Evolutionary conservation across 2,888 invertebrate species (phyloP).

Genomic region (Isoperla grammatica): DNA sequence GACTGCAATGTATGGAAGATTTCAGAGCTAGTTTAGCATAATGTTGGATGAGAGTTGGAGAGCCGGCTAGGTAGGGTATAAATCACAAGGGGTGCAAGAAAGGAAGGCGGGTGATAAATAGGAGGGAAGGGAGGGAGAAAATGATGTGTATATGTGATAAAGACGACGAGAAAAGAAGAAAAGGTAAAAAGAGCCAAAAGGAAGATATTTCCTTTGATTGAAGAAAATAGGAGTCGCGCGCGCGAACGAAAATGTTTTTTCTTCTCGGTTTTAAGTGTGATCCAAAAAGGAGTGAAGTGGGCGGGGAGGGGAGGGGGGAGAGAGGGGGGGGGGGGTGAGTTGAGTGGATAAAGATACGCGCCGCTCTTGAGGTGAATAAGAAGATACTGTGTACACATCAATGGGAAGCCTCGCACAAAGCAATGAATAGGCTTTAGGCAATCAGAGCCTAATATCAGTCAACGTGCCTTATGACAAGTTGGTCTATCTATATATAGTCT

Average conservation of each 20-base stretch:
- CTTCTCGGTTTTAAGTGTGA: not conserved
- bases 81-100: conserved; percentile 20
- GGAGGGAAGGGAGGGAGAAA: conserved; percentile 9
- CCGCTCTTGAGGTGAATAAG: no score
- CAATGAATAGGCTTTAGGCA: no score
- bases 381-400: no score
- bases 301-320: not conserved
- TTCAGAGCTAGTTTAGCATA: conserved; percentile 12
- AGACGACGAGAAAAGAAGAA: conserved; percentile 13
- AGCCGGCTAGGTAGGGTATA: conserved; percentile 13
- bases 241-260: conserved; percentile 3
- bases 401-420: no score
- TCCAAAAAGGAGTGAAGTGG: not conserved
- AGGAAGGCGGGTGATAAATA: conserved; percentile 16
- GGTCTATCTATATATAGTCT: no score
- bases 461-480: no score
- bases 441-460: no score
- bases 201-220: conserved; percentile 18
- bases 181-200: conserved; percentile 15
- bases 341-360: no score
- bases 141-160: conserved; percentile 21
- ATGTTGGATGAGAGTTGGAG: not conserved
- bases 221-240: conserved; percentile 7
- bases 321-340: not conserved
- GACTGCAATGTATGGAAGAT: no score